Conservation (phyloP, 2,797 vertebrate species). For the Thalassophryne amazonica region DNA sequence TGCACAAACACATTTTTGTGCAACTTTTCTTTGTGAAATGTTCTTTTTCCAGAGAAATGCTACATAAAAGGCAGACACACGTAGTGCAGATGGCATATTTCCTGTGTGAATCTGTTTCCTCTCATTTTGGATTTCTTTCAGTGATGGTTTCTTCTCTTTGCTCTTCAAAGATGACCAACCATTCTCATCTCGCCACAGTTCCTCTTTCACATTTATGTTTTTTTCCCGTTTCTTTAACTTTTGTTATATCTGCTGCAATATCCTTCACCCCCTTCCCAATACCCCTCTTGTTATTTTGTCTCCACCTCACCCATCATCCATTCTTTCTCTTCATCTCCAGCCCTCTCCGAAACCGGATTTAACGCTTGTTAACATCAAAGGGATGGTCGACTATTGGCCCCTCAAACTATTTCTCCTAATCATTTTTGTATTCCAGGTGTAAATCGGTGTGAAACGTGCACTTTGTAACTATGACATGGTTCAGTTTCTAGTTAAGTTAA, state of each 20-base stretch:
- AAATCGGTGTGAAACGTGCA: constrained; percentile 63
- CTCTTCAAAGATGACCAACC: constrained; percentile 32
- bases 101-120: constrained; percentile 28
- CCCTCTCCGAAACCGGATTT: constrained; percentile 70
- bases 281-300: constrained; percentile 49
- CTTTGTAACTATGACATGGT: constrained; percentile 12
- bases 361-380: constrained; percentile 76
- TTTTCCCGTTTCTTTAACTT: constrained; percentile 37
- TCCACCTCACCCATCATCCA: constrained; percentile 15
- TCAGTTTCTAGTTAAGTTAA: constrained; percentile 45
- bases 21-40: no score
- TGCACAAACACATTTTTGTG: no score
- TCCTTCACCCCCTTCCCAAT: constrained; percentile 38
- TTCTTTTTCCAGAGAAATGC: no score
- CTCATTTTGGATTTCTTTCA: constrained; percentile 52
- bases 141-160: constrained; percentile 34
- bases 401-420: constrained; percentile 70
- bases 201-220: constrained; percentile 33
- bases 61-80: neutral
- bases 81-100: constrained; percentile 4
- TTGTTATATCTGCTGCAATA: constrained; percentile 27
- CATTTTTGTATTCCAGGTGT: constrained; percentile 70
- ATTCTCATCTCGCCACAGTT: constrained; percentile 7
- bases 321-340: constrained; percentile 60
- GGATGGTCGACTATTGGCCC: constrained; percentile 60